Base-by-base conservation (phyloP, 1,140 invertebrate species). In the Sarcophaga peregrina region DNA sequence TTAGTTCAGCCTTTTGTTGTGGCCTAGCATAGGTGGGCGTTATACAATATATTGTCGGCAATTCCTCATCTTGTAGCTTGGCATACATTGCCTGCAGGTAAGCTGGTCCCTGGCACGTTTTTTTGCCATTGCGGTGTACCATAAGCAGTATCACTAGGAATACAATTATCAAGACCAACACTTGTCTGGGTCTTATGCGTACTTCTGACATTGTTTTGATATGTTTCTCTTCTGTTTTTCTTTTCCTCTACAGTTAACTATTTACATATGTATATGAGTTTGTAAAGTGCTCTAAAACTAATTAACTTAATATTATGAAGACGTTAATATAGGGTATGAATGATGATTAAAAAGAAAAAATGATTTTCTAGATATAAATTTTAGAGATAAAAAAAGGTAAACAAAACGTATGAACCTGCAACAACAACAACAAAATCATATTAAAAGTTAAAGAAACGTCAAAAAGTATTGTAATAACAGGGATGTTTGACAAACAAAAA, bases 1-100 rank as follows among this genome's bases (percentile, higher is more conserved):
- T 98, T 10, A 99, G 91, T 90, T 99, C 98, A 17, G 98, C 98
- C 91, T 98, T 99, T 92, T 99, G 98, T 74, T 96, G 96, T 48
- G 95, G 93, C 75, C 98, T 92, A 15, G 94, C 89, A 91, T 98
- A 97, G 1, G 98, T 99, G 45, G 98, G 98, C 8, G 98, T 99
- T 81, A 99, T 95, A 7, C 96, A 95, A 91, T 96, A 98, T 85
- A 98, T 96, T 54, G 91, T 93, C 15, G 93, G 93, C 83, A 93
- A 90, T 84, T 91, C 91, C 52, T 90, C 88, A 20, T 85, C 80
- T 68, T 84, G 62, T 9, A 84, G 82, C 85, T 87, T 85, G 54
- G 91, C 86, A 84, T 92, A 92, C 82, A 92, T 84, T 0, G 84
- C 84, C 84, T 87, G 86, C n/a, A 89, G 82, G 68, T 85, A 87